Percentiles rank a stretch among this genome's conserved stretches.
These are phyloP conservation scores for Orthonyx spaldingii DNA, from an alignment of 2,113 vertebrate genomes.

Conservation along the genomic window DNA sequence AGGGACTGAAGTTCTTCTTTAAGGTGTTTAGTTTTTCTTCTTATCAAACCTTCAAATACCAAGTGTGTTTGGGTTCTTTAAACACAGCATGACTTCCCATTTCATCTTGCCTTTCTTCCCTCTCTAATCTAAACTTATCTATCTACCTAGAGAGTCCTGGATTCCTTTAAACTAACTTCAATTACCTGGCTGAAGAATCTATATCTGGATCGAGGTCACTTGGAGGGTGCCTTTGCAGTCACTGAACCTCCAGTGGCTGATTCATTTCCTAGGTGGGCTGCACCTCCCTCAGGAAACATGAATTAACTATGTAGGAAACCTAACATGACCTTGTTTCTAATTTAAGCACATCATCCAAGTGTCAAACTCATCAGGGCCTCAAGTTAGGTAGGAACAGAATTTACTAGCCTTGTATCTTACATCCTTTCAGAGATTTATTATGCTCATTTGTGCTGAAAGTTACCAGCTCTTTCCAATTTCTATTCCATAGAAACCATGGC, in stretches of 20 bases:
- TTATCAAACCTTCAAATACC: background rate
- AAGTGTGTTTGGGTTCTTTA: background rate
- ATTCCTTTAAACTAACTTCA: background rate
- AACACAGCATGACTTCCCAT: background rate
- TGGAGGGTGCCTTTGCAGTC: background rate
- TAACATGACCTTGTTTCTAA: conserved; percentile 21
- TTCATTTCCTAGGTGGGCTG: background rate
- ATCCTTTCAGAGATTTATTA: background rate
- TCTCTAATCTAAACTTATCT: background rate
- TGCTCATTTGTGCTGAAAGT: background rate
- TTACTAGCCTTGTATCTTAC: background rate
- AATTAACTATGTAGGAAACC: background rate
- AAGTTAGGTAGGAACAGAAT: background rate
- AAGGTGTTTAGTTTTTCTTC: background rate
- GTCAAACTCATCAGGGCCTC: background rate
- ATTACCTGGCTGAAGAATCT: background rate
- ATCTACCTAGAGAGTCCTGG: background rate
- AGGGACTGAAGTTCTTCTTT: background rate
- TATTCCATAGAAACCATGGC: background rate
- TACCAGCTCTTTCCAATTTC: background rate
- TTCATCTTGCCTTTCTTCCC: background rate
- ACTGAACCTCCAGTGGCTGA: background rate
- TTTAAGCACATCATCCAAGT: background rate
- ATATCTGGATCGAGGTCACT: background rate
- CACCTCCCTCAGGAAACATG: background rate